Percentiles rank a stretch among this genome's conserved stretches.
Evolutionary conservation across 1,140 invertebrate species (phyloP).

Genomic region (Pomacea maculata): DNA sequence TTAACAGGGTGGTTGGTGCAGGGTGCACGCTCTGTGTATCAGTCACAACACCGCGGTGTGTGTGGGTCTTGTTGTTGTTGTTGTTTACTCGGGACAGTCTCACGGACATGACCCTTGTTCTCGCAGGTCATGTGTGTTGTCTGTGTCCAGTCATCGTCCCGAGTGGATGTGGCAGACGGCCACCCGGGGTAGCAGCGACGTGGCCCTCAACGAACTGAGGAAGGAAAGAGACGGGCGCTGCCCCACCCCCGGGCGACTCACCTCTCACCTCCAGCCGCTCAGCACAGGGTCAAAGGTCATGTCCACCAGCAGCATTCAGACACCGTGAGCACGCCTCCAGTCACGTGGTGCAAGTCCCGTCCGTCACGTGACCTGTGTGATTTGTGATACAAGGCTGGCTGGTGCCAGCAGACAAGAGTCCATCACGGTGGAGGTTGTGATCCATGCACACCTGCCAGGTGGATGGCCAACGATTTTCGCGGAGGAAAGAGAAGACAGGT

Average conservation of each 20-base stretch:
- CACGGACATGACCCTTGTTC: not conserved
- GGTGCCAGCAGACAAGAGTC: too few species aligned
- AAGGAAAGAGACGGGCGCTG: slow-evolving; percentile 1
- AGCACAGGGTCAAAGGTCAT: not conserved
- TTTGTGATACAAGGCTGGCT: too few species aligned
- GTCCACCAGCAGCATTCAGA: slow-evolving; percentile 5
- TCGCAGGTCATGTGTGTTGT: not conserved
- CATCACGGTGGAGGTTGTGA: too few species aligned
- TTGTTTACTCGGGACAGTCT: not conserved
- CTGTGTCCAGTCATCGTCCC: slow-evolving; percentile 2
- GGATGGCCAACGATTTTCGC: too few species aligned
- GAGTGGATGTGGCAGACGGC: slow-evolving; percentile 12
- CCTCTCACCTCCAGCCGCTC: slow-evolving; percentile 6
- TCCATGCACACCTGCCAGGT: too few species aligned
- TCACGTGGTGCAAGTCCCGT: too few species aligned
- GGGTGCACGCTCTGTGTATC: too few species aligned
- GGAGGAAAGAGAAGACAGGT: too few species aligned
- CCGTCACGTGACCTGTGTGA: too few species aligned
- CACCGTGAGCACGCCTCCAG: not conserved
- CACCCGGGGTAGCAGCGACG: slow-evolving; percentile 15
- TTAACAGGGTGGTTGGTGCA: too few species aligned
- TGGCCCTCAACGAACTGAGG: slow-evolving; percentile 19
- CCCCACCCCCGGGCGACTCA: not conserved
- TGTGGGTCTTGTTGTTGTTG: not conserved
- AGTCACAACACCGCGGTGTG: not conserved